Evolutionary conservation across 2,888 invertebrate genomes (phyloP), one percentile per base, ranked within the genome.

Genomic region (Lasioglossum marginatum): DNA sequence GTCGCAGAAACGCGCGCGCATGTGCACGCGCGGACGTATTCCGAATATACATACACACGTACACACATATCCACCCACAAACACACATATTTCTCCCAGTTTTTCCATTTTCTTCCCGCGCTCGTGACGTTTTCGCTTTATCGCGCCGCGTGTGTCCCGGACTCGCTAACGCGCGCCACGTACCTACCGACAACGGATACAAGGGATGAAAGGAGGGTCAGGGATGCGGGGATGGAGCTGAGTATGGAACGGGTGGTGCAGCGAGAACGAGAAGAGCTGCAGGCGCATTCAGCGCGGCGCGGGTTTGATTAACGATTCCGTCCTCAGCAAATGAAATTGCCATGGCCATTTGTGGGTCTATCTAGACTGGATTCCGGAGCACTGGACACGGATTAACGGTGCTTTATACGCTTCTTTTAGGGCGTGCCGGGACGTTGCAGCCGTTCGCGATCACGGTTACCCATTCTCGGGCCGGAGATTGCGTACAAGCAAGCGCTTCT

Each of bases 391-490:
- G 83, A 90, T 90, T 90, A 90, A 88, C 90, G 89, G 76, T 79
- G 83, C 90, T 89, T 88, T 89, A 88, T 90, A 81, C 87, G 88
- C 83, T 89, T 90, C 87, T 90, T 89, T 90, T 63, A 71, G 86
- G 75, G 52, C 76, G 71, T 8, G 66, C 14, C n/a, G 57, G 27
- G 14, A 19, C 37, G 72, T 45, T 82, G 81, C 88, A 70, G 43
- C 71, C 68, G 57, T 77, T 66, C 89, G 66, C 81, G 82, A 86
- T 83, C 85, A 78, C 73, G 81, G 73, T 77, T 83, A 68, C 76
- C 84, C 83, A 87, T 91, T 90, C 86, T 85, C 88, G 78, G 68
- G 82, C 87, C 90, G 90, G 91, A 90, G 89, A 90, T 89, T 87
- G 90, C 87, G 87, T 89, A 87, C 83, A 73, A 81, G 52, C 81